Evolutionary conservation across 1,140 invertebrate genomes (phyloP).

Genomic region (Habropoda laboriosa): DNA sequence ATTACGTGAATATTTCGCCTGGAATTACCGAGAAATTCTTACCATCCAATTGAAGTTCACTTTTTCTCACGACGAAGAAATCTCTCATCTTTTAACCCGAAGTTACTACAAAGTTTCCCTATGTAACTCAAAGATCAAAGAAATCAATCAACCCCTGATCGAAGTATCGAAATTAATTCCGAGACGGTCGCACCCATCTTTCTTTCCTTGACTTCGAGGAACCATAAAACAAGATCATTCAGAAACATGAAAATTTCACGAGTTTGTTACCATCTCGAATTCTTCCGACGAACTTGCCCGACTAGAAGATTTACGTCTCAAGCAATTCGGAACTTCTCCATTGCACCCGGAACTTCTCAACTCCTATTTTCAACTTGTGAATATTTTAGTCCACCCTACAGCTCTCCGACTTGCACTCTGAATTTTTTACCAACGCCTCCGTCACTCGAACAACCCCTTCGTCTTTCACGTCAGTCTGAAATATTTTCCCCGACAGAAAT

Average conservation of each 20-base stretch:
- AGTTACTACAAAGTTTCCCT: no score
- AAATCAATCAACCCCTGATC: no score
- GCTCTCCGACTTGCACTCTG: background rate
- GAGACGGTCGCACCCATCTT: no score
- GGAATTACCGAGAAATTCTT: no score
- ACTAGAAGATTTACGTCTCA: background rate
- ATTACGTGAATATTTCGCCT: no score
- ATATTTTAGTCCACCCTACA: background rate
- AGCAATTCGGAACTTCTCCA: background rate
- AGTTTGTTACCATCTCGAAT: background rate
- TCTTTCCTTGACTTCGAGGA: no score
- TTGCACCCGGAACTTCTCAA: background rate
- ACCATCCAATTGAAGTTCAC: no score
- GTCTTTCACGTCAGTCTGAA: background rate
- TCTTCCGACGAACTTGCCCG: background rate
- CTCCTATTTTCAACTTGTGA: constrained; percentile 23
- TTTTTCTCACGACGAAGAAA: no score
- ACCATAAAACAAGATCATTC: no score
- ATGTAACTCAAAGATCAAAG: no score
- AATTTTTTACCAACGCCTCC: background rate
- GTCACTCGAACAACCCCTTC: background rate
- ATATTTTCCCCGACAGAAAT: background rate
- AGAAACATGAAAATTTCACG: background rate
- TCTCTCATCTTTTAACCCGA: no score
- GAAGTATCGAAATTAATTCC: no score